Evolutionary conservation across 2,113 vertebrate species (phyloP), one percentile per base, ranked within the genome.

Genomic region (Lepus timidus): DNA sequence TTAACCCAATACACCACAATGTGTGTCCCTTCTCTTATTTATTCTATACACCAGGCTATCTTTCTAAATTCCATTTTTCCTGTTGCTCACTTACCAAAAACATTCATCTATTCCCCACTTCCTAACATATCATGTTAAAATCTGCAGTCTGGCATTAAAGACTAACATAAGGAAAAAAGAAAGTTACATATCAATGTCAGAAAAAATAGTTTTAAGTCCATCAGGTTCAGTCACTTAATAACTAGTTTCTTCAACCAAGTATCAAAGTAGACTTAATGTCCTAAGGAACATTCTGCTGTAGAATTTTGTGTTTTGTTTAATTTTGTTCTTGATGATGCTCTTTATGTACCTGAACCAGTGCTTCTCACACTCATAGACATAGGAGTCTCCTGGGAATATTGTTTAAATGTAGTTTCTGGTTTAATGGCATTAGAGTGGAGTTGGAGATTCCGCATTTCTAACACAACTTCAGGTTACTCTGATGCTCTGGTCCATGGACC

Each of bases 161-260:
- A 6, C 9, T 84, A 22, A 49, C 11, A 84, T 25, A 61, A 16
- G 7, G 27, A 55, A 5, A 68, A 61, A 61, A 78, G 87, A 49
- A 64, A 55, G 11, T 17, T 68, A 19, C 85, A 25, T 1, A 55
- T 3, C 52, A 4, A 4, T 51, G 39, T 86, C 52, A 83, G 55
- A 52, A 75, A 49, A 10, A 67, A 91, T 36, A 80, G 22, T 6
- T 22, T 86, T 44, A 83, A 73, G 11, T 25, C 3, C 68, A 67
- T 61, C 23, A 73, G 10, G 16, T 39, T 73, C 20, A 94, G 44
- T 6, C 12, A 85, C 33, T 83, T 71, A 51, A 39, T 52, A 95
- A 88, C n/a, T 70, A 61, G 22, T 75, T 94, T 85, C 20, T 61
- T 93, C 31, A 76, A 75, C 20, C 19, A 86, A 79, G 49, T 83